Conservation (phyloP, 2,113 vertebrate species). For the Girardinichthys multiradiatus region DNA sequence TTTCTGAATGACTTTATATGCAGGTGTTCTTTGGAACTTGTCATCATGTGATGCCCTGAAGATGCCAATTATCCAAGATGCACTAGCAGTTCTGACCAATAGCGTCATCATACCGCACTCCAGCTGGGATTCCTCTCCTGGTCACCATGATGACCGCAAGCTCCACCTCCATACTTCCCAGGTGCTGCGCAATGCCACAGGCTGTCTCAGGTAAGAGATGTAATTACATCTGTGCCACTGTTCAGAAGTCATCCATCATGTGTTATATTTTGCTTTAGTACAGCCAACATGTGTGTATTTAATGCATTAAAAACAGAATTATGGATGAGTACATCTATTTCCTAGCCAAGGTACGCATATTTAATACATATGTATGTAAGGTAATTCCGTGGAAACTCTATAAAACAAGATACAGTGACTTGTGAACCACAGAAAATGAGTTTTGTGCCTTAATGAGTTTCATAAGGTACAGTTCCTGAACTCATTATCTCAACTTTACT, state of each 20-base stretch:
- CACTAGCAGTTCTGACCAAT: constrained; percentile 95
- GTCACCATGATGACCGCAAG: constrained; percentile 94
- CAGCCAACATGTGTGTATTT: neutral
- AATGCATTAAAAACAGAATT: neutral
- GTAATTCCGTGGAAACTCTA: neutral
- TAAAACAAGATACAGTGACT: neutral
- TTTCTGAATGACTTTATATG: neutral
- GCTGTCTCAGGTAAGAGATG: constrained; percentile 92
- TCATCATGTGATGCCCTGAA: constrained; percentile 98
- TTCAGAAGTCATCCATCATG: too few relatives aligned
- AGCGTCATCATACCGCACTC: constrained; percentile 98
- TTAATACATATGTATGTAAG: neutral
- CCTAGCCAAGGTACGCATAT: neutral
- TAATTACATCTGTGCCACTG: neutral
- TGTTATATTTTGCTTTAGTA: neutral
- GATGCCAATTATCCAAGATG: constrained; percentile 99
- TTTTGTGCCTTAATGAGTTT: neutral
- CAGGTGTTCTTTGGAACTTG: constrained; percentile 97
- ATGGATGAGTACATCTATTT: neutral
- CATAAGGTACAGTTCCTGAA: neutral
- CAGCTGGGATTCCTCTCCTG: constrained; percentile 93
- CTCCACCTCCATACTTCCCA: constrained; percentile 97
- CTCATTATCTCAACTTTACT: neutral
- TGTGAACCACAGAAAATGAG: neutral
- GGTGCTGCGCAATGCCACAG: constrained; percentile 98